Base-by-base conservation (phyloP, 2,888 invertebrate genomes). In the Drosophila demipolita region DNA sequence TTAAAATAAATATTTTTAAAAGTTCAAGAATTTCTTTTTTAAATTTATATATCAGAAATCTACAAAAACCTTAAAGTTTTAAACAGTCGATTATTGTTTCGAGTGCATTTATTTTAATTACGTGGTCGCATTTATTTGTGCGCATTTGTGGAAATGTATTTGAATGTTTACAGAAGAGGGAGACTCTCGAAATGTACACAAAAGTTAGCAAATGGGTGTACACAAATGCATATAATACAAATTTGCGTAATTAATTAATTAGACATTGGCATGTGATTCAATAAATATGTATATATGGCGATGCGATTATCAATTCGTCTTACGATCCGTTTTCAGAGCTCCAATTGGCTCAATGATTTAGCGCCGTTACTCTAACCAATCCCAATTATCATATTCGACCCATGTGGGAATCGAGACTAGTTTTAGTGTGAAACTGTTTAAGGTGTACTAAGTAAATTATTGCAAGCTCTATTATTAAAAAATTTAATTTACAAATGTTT, bases 321-420 rank as follows among this genome's bases (percentile, higher is more conserved):
- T 57, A 11, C 62, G 61, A 32, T 61, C 62, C 62, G 59, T 35
- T 57, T 66, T 23, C 1, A 49, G 12, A 26, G 59, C 65, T 17
- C 73, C 78, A 82, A 85, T 85, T 85, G 83, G 55, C 49, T 53
- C 59, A 55, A 52, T 70, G 65, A 88, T 85, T 85, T 88, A 88
- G 73, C 83, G 63, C 32, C 55, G 52, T 42, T 66, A 54, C 50
- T 73, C 88, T 82, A 88, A 90, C 68, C 55, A 78, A 88, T 73
- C 67, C 54, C 83, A 89, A 85, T 87, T 79, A 74, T 60, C 42
- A 65, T 26, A 49, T 72, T 42, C 45, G 58, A 59, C 42, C 54
- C 20, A 23, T 8, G 4, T 23, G 1, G 1, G 7, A 3, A 33
- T 45, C 23, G 20, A 52, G 2, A 8, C 35, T n/a, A 4, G 50